Percentiles rank a stretch among this genome's conserved stretches.
Conservation (phyloP, 2,797 vertebrate species). For the Crocodylus rhombifer region DNA sequence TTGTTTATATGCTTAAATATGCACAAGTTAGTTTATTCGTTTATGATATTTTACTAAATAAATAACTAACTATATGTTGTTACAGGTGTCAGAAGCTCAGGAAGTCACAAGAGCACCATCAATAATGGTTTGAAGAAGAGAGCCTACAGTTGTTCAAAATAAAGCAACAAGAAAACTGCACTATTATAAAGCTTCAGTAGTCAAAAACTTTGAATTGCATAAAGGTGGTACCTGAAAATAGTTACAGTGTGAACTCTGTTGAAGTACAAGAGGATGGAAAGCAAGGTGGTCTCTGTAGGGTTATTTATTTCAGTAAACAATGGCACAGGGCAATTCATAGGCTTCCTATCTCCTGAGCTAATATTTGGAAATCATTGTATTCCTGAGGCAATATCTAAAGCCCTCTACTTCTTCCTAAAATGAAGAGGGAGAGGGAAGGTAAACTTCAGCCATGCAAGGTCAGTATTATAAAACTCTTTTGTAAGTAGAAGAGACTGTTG, state of each 20-base stretch:
- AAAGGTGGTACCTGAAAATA: conserved; percentile 48
- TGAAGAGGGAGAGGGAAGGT: background rate
- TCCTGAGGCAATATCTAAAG: conserved; percentile 69
- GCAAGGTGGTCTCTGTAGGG: conserved; percentile 29
- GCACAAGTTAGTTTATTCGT: conserved; percentile 22
- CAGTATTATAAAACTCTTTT: background rate
- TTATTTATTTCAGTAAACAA: conserved; percentile 75
- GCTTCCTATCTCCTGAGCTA: conserved; percentile 70
- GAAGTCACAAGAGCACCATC: background rate
- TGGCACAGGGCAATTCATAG: conserved; percentile 30
- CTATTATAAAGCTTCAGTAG: conserved; percentile 34
- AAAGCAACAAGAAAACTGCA: conserved; percentile 36
- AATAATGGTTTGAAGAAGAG: background rate
- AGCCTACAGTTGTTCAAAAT: background rate
- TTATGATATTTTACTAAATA: conserved; percentile 42
- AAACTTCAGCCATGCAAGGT: conserved; percentile 52
- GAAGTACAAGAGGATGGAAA: conserved; percentile 22
- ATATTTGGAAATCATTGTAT: conserved; percentile 74
- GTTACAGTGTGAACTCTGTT: conserved; percentile 41
- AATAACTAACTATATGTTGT: conserved; percentile 36
- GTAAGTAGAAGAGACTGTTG: background rate
- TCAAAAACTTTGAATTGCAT: conserved; percentile 45
- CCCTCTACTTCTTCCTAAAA: conserved; percentile 50
- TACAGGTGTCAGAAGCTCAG: conserved; percentile 3
- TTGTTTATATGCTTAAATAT: background rate